These are phyloP conservation scores for Prosapia bicincta DNA, from an alignment of 2,888 invertebrate genomes.

Conservation along the genomic window DNA sequence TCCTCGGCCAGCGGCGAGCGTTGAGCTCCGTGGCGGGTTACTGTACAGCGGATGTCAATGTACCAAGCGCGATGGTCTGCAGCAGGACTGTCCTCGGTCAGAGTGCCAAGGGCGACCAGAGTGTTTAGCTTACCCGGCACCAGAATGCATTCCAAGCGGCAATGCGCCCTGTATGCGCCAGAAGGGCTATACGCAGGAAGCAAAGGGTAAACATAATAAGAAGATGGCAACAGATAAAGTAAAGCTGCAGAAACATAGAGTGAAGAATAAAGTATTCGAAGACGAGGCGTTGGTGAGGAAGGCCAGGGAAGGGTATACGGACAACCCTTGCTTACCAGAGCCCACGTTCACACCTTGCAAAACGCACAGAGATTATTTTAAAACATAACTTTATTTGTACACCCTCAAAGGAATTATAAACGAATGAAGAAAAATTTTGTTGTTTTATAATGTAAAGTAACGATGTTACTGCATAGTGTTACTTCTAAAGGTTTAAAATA, in stretches of 20 bases:
- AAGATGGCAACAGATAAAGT: not conserved
- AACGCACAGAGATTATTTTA: not conserved
- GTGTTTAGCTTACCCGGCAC: conserved; percentile 21
- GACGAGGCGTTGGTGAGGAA: not conserved
- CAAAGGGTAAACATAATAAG: not conserved
- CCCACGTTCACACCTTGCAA: not conserved
- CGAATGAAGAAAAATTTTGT: no score
- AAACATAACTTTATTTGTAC: not conserved
- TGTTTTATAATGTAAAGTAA: no score
- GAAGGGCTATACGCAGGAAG: not conserved
- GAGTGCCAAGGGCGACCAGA: conserved; percentile 14
- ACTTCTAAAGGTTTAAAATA: no score
- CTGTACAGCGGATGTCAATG: conserved; percentile 26
- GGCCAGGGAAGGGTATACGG: not conserved
- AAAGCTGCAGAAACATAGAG: not conserved
- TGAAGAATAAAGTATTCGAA: not conserved
- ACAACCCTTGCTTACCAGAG: not conserved
- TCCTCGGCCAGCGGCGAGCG: conserved; percentile 19
- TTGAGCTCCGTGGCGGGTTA: conserved; percentile 11
- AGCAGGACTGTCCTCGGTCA: conserved; percentile 12
- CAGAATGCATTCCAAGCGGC: conserved; percentile 18
- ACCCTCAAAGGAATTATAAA: no score
- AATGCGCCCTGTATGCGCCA: not conserved
- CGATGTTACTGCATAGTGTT: no score
- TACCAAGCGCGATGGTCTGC: conserved; percentile 14